Conservation (phyloP, 2,113 vertebrate genomes). For the Heterocephalus glaber region DNA sequence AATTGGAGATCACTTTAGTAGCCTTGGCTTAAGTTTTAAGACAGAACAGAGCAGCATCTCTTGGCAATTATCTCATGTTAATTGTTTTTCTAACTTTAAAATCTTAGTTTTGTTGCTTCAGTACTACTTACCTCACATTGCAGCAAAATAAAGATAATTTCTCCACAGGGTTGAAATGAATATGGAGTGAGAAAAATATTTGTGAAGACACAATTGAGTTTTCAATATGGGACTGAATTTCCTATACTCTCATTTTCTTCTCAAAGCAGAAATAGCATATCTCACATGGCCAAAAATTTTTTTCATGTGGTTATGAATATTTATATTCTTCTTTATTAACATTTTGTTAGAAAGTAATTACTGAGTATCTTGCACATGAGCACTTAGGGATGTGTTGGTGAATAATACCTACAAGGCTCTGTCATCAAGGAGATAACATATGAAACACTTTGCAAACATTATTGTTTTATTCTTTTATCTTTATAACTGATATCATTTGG, state of each 20-base stretch:
- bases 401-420: neutral
- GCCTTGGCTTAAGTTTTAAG: neutral
- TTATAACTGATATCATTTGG: constrained; percentile 53
- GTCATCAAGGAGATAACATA: constrained; percentile 19
- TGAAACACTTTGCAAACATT: neutral
- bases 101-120: neutral
- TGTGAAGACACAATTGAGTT: neutral
- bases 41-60: neutral
- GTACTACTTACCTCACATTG: neutral
- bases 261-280: constrained; percentile 17
- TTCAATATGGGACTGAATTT: neutral
- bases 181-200: neutral
- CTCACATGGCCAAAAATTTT: neutral
- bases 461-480: constrained; percentile 57
- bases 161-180: neutral
- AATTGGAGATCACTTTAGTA: neutral
- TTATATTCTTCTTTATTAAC: constrained; percentile 55
- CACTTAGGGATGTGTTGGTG: neutral
- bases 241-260: neutral
- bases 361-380: constrained; percentile 14
- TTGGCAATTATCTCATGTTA: neutral
- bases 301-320: constrained; percentile 45
- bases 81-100: neutral
- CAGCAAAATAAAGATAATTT: neutral
- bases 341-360: constrained; percentile 64